Evolutionary conservation across 2,797 vertebrate genomes (phyloP), one percentile per base, ranked within the genome.

Genomic region (Mormyrus proboscirostris): DNA sequence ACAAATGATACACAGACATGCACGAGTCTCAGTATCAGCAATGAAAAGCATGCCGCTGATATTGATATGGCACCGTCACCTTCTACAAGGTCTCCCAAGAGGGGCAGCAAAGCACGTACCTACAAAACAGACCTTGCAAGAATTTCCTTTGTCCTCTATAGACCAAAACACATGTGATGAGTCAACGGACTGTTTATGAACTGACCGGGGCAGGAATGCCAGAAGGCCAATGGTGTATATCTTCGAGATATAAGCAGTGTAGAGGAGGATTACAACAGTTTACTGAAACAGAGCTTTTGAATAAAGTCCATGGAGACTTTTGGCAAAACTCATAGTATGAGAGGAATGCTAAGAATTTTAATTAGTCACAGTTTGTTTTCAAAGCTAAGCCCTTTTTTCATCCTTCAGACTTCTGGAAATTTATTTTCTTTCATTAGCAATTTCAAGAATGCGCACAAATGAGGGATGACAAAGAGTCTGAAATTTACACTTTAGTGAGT

Each of bases 291-390:
- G 92, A 93, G 95, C 93, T 93, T 92, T 94, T 95, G 91, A 95
- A 93, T 91, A 93, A 93, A 95, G 92, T 94, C 93, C 90, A 93
- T 14, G 89, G 95, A 95, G 94, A 95, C 94, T 92, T 94, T 91
- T 91, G 95, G 94, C 91, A 94, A 93, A 94, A 94, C 94, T 92
- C 91, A 91, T 91, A 92, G 92, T 93, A 95, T 94, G 95, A 94
- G 87, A 88, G 92, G 95, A 95, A 96, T 96, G 95, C 91, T 57
- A 88, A 92, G 95, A 94, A 97, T 96, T 95, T 95, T 96, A 95
- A 96, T 96, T 93, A 93, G 92, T 94, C 93, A 93, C 95, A 96
- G 95, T 93, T 94, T 94, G 91, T 90, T 92, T 92, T 92, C 88
- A 38, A 90, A 93, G 91, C 88, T 92, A 92, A 90, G 87, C 65